Percentiles rank a stretch among this genome's conserved stretches.
Evolutionary conservation across 53 echinoderm and acorn worm genomes (phyloP).

Genomic region (Holothuria scabra): DNA sequence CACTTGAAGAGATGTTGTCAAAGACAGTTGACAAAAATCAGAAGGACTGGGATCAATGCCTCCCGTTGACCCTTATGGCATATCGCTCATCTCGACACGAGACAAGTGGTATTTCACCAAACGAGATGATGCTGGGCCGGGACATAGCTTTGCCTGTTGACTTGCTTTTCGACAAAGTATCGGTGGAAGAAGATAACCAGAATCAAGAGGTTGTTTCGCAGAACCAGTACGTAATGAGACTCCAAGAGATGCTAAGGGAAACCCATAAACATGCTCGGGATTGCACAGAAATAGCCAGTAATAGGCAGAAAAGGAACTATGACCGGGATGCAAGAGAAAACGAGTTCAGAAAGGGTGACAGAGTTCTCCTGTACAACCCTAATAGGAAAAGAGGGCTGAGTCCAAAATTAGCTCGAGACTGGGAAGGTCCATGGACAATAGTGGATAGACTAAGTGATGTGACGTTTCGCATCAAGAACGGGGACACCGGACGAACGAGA

Average conservation of each 20-base stretch:
- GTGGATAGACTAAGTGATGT: neutral
- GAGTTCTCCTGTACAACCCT: slow-evolving; percentile 28
- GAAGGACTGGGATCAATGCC: slow-evolving; percentile 40
- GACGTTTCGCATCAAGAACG: slow-evolving; percentile 23
- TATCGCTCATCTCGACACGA: slow-evolving; percentile 53
- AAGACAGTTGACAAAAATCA: slow-evolving; percentile 49
- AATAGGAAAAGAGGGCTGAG: slow-evolving; percentile 12
- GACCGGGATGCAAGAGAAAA: neutral
- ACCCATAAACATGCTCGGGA: neutral
- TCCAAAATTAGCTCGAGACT: slow-evolving; percentile 1
- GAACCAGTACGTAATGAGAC: neutral
- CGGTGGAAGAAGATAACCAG: no score
- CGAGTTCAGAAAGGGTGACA: slow-evolving; percentile 7
- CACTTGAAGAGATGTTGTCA: no score
- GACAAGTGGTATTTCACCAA: slow-evolving; percentile 48
- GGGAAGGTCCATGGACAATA: slow-evolving; percentile 25
- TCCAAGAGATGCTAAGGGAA: neutral
- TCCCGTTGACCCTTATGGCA: slow-evolving; percentile 53
- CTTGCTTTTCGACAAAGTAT: neutral
- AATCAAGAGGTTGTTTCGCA: neutral
- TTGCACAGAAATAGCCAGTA: neutral
- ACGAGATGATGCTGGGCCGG: slow-evolving; percentile 61
- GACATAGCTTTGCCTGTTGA: slow-evolving; percentile 53
- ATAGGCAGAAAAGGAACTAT: slow-evolving; percentile 17
- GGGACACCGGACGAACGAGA: neutral